Base-by-base conservation (phyloP, 2,888 invertebrate species). In the Caenorhabditis doughertyi region DNA sequence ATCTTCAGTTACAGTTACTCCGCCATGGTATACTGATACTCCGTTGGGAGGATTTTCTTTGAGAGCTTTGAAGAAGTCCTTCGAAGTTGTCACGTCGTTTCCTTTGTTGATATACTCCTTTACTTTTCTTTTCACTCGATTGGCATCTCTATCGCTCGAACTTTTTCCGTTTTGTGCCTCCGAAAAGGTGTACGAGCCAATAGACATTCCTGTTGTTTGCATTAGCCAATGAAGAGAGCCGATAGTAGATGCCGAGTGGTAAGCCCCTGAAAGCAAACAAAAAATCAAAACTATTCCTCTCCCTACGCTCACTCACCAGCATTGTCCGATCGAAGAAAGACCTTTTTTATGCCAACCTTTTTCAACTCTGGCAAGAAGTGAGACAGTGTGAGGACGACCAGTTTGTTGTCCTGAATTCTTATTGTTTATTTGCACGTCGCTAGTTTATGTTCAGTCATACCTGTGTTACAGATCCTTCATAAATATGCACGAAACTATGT, bases 181-280 rank as follows among this genome's bases (percentile, higher is more conserved):
- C n/a, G n/a, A n/a, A n/a, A n/a, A n/a, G n/a, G n/a, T n/a, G n/a
- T n/a, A n/a, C n/a, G n/a, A n/a, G n/a, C n/a, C n/a, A n/a, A n/a
- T n/a, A n/a, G n/a, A n/a, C n/a, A n/a, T n/a, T n/a, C n/a, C n/a
- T n/a, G n/a, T 35, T 21, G 3, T 62, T 72, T 72, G n/a, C 49
- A 60, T 23, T n/a, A 4, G 13, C 16, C 29, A 3, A 60, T 23
- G 58, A 1, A 72, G 2, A 0, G 72, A 27, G 21, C 8, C 5
- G 9, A 72, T 49, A 0, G 72, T 72, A 13, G 60, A 1, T 4
- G 72, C 58, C 21, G 51, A 49, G 32, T 72, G 72, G 18, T 72
- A 72, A 1, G 35, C 11, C 4, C 60, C 72, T 72, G 18, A 25
- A 68, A n/a, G n/a, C n/a, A 39, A 3, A 55, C 7, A 51, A 9